These are phyloP conservation scores for Pterostichus madidus DNA, from an alignment of 2,888 invertebrate genomes.

Conservation along the genomic window DNA sequence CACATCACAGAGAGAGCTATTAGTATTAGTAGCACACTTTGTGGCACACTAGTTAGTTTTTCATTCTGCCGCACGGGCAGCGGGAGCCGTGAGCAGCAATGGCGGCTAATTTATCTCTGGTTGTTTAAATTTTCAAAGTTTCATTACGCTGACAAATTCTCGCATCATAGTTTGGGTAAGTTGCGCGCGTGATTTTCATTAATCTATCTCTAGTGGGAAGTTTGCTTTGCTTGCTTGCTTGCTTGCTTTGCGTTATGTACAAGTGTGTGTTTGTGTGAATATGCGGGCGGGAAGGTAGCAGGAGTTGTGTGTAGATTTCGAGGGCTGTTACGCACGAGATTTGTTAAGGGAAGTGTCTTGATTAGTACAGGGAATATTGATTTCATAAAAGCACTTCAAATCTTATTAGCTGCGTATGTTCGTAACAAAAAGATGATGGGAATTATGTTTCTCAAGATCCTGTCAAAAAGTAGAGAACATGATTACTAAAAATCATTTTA, in stretches of 20 bases:
- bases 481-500: too few relatives aligned
- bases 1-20: too few relatives aligned
- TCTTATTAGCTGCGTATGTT: too few relatives aligned
- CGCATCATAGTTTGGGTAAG: constrained; percentile 30
- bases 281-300: background rate
- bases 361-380: background rate
- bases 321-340: background rate
- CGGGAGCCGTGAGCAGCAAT: too few relatives aligned
- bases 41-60: too few relatives aligned
- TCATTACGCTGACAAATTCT: constrained; percentile 37
- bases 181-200: constrained; percentile 51
- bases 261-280: background rate
- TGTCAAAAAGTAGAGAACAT: too few relatives aligned
- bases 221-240: background rate
- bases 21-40: too few relatives aligned
- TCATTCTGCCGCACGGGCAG: too few relatives aligned
- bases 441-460: too few relatives aligned
- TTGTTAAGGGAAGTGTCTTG: background rate
- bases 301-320: background rate
- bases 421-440: too few relatives aligned
- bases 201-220: constrained; percentile 47
- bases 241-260: background rate
- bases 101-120: constrained; percentile 10
- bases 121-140: constrained; percentile 28
- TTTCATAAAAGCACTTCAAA: background rate